Percentiles rank a stretch among this genome's conserved stretches.
Conservation (phyloP, 2,888 invertebrate genomes). For the Caenorhabditis sp. region DNA sequence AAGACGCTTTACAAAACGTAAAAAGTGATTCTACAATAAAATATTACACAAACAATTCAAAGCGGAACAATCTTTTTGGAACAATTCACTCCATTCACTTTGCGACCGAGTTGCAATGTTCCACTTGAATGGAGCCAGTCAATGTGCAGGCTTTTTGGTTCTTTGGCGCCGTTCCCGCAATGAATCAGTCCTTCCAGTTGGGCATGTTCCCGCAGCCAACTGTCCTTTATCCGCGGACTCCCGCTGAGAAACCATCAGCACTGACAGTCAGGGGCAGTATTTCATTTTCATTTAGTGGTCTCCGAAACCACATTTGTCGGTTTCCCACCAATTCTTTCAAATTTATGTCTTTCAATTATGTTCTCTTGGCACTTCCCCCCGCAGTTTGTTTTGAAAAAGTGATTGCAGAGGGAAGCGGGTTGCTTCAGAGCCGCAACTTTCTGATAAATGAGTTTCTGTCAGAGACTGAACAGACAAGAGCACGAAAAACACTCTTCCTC, state of each 20-base stretch:
- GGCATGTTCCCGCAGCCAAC: too few species aligned
- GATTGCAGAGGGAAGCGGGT: background rate
- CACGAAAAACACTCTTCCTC: background rate
- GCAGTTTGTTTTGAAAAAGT: slow-evolving; percentile 12
- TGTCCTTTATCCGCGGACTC: too few species aligned
- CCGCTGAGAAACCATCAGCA: slow-evolving; percentile 6
- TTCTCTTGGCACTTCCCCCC: background rate
- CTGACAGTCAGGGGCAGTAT: background rate
- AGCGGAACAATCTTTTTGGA: too few species aligned
- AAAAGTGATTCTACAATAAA: too few species aligned
- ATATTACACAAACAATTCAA: too few species aligned
- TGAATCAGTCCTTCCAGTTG: background rate
- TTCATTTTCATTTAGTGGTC: slow-evolving; percentile 3
- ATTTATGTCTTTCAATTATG: background rate
- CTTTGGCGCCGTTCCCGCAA: slow-evolving; percentile 33
- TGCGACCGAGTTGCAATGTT: background rate
- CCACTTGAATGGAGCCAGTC: background rate
- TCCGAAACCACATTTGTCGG: slow-evolving; percentile 5
- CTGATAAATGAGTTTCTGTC: slow-evolving; percentile 39
- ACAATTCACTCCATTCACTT: too few species aligned
- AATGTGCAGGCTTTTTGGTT: background rate
- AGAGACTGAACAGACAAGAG: slow-evolving; percentile 7
- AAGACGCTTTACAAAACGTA: too few species aligned
- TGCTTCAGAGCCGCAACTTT: slow-evolving; percentile 21
- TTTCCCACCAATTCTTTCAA: background rate